These are phyloP conservation scores for Alethe diademata DNA, from an alignment of 2,113 vertebrate genomes.

Conservation along the genomic window DNA sequence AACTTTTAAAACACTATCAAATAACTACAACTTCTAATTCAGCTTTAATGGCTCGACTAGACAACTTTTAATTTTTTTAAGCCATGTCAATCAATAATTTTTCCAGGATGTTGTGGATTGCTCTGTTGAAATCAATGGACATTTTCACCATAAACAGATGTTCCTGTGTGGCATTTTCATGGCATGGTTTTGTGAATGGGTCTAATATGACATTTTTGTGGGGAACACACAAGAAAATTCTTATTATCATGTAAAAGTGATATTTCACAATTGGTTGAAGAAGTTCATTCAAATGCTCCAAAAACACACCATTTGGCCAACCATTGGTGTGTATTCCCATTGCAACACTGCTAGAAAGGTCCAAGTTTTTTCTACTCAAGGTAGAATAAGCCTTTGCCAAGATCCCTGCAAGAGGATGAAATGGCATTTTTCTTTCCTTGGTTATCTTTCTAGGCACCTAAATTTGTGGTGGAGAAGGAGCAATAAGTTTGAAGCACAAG, in stretches of 20 bases:
- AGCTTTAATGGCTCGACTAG: neutral
- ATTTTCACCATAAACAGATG: neutral
- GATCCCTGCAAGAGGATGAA: neutral
- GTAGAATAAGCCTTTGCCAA: neutral
- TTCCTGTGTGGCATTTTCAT: neutral
- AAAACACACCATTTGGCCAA: neutral
- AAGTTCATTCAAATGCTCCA: neutral
- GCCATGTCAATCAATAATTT: neutral
- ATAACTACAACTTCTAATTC: neutral
- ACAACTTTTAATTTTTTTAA: neutral
- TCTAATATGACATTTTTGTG: neutral
- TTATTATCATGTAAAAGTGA: neutral
- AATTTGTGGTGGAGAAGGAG: neutral
- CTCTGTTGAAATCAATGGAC: neutral
- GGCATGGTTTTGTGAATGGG: neutral
- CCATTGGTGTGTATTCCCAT: neutral
- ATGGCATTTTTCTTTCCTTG: neutral
- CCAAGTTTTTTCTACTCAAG: neutral
- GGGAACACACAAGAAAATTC: neutral
- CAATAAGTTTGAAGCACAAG: neutral
- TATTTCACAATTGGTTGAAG: neutral
- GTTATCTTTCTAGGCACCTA: neutral
- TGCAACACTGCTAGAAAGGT: neutral
- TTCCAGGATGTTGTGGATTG: neutral
- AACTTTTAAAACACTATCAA: neutral